phyloP scores from a whole-genome alignment of 2,113 vertebrate genomes.

The Hydrochoerus hydrochaeris region DNA sequence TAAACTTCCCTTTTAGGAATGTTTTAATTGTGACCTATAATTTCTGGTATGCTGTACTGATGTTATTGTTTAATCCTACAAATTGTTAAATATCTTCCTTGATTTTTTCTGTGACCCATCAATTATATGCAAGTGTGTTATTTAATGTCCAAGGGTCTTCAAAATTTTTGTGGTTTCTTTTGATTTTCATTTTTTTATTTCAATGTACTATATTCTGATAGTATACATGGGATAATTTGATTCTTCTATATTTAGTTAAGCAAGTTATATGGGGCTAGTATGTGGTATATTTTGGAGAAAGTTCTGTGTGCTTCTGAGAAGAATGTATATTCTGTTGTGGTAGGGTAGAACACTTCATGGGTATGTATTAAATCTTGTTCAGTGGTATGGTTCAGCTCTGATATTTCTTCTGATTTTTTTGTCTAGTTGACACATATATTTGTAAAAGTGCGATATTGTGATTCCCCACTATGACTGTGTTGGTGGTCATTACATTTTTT shows the following conservation, averaged over 20 bases:
- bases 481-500: not conserved
- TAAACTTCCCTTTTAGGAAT: not conserved
- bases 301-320: not conserved
- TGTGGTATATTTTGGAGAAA: not conserved
- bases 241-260: not conserved
- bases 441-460: not conserved
- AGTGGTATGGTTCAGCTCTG: not conserved
- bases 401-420: not conserved
- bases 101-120: not conserved
- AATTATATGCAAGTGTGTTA: not conserved
- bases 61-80: not conserved
- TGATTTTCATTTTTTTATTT: not conserved
- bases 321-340: not conserved
- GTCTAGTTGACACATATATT: not conserved
- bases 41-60: not conserved
- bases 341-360: not conserved
- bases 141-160: not conserved
- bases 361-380: not conserved
- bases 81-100: not conserved
- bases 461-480: not conserved
- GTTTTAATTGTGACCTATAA: not conserved
- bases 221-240: not conserved
- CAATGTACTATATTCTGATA: not conserved
- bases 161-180: not conserved
- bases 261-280: not conserved